A percentile compares a stretch with the other conserved stretches of the same genome.
phyloP scores from a whole-genome alignment of 2,888 invertebrate species.

The Agonopterix arenella region DNA sequence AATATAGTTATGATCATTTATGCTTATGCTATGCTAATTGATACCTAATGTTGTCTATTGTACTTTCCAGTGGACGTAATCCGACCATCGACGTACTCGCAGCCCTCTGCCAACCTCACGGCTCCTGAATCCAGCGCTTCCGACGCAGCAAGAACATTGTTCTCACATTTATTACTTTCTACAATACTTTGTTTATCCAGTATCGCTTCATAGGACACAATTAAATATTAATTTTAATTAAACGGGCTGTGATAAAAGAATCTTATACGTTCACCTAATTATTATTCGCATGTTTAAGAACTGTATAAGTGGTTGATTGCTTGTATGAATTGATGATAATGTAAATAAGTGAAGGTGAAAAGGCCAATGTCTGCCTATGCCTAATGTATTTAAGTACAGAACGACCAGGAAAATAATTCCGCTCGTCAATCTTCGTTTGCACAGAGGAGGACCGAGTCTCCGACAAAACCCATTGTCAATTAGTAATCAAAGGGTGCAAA shows the following conservation, averaged over 20 bases:
- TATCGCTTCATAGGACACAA: constrained; percentile 43
- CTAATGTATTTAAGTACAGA: too few species aligned
- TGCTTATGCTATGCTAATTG: too few species aligned
- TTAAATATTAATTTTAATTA: constrained; percentile 29
- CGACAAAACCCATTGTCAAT: too few species aligned
- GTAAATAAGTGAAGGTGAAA: not conserved
- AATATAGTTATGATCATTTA: too few species aligned
- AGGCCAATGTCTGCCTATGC: too few species aligned
- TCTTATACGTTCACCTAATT: constrained; percentile 31
- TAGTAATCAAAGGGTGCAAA: too few species aligned
- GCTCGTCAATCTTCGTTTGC: too few species aligned
- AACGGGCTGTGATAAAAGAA: constrained; percentile 68
- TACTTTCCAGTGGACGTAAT: constrained; percentile 59
- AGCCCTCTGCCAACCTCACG: constrained; percentile 52
- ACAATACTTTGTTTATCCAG: constrained; percentile 31
- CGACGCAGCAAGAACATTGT: constrained; percentile 14
- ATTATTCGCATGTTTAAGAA: constrained; percentile 5
- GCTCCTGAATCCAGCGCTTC: constrained; percentile 42
- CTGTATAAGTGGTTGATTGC: constrained; percentile 1
- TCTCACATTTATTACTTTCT: constrained; percentile 21
- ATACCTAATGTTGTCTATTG: constrained; percentile 4
- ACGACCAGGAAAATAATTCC: too few species aligned
- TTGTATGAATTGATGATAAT: constrained; percentile 4
- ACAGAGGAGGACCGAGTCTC: too few species aligned
- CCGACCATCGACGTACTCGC: constrained; percentile 42